Evolutionary conservation across 2,888 invertebrate genomes (phyloP), one percentile per base, ranked within the genome.

Genomic region (Ectemnius cavifrons): DNA sequence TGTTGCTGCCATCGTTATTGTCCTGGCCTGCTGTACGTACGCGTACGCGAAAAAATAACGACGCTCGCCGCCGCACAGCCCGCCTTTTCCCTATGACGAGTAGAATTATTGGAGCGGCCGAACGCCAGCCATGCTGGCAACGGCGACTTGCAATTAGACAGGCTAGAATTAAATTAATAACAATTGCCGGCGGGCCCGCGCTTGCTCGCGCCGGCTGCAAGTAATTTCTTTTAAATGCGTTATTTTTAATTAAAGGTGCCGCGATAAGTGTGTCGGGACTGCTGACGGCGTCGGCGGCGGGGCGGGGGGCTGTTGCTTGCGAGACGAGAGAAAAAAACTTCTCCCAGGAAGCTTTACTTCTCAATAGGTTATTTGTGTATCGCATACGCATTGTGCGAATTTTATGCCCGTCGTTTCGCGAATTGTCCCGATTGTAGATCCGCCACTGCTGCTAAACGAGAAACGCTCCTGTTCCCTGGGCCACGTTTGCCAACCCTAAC

Each of bases 141-240:
- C 14, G 11, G 58, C 60, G 18, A 67, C 49, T 27, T 45, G 78
- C 77, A 77, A 79, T 77, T 77, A 79, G 78, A 77, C 77, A 61
- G 70, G 75, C 72, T 70, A 72, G 77, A 74, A 74, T 74, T 69
- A 71, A 79, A 77, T 79, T 77, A 77, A 75, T 75, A 75, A 79
- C 77, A 77, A 77, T 71, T 66, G 71, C 64, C 61, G 37, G 37
- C 37, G 37, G 11, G 37, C 5, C 37, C 11, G 37, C 37, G 37
- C 37, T 37, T 37, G 37, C 37, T 11, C 11, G 69, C 61, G 60
- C 71, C 52, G 63, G 18, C 52, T 77, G 72, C 66, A 77, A 75
- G 75, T 77, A 63, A 70, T 77, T 77, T 71, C 46, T 63, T 74
- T 77, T 75, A 77, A 70, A 18, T 64, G 67, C 66, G 77, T 77